Percentiles rank a stretch among this genome's conserved stretches.
Conservation (phyloP, 2,113 vertebrate species). For the Pachycephala philippinensis region DNA sequence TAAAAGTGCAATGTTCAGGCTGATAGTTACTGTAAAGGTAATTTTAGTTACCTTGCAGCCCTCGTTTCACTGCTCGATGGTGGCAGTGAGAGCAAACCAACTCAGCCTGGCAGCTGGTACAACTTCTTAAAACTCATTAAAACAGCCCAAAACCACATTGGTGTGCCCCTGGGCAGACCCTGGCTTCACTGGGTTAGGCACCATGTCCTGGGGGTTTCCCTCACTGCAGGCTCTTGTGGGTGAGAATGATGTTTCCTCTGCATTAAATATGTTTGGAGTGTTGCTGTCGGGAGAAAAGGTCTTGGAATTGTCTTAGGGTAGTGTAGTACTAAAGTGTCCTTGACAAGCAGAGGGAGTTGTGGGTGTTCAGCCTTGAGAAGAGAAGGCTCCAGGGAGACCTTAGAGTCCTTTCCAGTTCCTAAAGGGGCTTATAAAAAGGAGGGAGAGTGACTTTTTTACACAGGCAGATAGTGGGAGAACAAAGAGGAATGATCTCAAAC, state of each 20-base stretch:
- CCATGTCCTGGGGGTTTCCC: background rate
- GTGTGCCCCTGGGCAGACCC: background rate
- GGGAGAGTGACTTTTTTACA: background rate
- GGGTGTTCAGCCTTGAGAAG: background rate
- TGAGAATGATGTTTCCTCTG: background rate
- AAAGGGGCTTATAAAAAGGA: background rate
- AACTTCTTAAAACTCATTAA: background rate
- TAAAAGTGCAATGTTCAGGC: background rate
- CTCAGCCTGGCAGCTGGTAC: background rate
- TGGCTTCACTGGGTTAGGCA: background rate
- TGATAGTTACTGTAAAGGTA: background rate
- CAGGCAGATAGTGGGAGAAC: background rate
- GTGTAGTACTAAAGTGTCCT: background rate
- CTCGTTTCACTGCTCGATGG: rapidly evolving
- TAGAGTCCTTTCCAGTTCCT: background rate
- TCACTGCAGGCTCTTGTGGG: no score
- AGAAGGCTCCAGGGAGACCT: background rate
- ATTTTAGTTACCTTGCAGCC: background rate
- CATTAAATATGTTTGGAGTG: background rate
- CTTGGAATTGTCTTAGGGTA: background rate
- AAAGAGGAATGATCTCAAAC: background rate
- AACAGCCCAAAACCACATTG: background rate
- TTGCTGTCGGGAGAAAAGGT: background rate
- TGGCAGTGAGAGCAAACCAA: background rate
- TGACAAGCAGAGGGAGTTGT: background rate